Base-by-base conservation (phyloP, 37 sponge, comb jelly and placozoan species). In the Oscarella lobularis region DNA sequence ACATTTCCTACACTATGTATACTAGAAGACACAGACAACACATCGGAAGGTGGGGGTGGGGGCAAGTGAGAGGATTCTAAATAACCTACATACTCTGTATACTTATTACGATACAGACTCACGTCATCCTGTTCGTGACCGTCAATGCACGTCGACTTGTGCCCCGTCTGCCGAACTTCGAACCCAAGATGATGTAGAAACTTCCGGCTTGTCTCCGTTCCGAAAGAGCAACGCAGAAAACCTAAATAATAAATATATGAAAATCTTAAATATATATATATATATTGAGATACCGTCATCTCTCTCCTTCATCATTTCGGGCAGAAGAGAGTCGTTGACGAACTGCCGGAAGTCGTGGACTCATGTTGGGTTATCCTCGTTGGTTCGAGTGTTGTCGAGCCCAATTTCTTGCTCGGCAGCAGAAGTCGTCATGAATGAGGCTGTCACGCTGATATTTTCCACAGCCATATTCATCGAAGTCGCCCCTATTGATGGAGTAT, bases 71-170 rank as follows among this genome's bases (percentile, higher is more conserved):
- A 67, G 27, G 67, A 27, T 34, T 75, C 65, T 2, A 40, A 3
- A 3, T 60, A 4, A 4, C 48, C 31, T 27, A 79, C 6, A 31
- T 74, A 33, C 31, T 6, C 29, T 4, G 67, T 14, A 35, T 66
- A 84, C 48, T 40, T 36, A 69, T 35, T 37, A 5, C 75, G 70
- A 54, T 78, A 36, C 3, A 73, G 41, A 31, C 77, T 75, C 20
- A 85, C 86, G 67, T 85, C 86, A 4, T 60, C 54, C 38, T 81
- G 38, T 9, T 81, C 82, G 66, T 85, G 86, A 2, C 86, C 86
- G 67, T 80, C 86, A 77, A 81, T 77, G 55, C 76, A 85, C n/a
- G 76, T 66, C 9, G 75, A 78, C 33, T 85, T 81, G 36, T 65
- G 34, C 36, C 33, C 1, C 20, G 35, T 36, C 39, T 72, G n/a